A percentile compares a stretch with the other conserved stretches of the same genome.
Evolutionary conservation across 1,140 invertebrate species (phyloP).

Genomic region (Brachionus rubens): DNA sequence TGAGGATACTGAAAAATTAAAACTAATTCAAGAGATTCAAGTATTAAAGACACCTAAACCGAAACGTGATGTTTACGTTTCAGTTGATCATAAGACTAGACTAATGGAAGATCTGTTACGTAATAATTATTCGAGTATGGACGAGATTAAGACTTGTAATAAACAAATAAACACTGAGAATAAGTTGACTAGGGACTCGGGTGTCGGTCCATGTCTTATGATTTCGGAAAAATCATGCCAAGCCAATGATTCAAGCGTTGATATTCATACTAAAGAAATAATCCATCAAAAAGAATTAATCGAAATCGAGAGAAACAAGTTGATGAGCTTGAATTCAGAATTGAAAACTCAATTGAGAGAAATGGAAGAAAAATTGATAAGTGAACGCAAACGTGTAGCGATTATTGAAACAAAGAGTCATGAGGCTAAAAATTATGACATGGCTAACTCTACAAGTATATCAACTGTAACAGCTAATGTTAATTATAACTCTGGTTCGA

Average conservation of each 20-base stretch:
- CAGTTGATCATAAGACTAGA: not conserved
- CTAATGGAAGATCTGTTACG: not conserved
- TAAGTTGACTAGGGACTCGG: not conserved
- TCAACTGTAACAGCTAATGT: constrained; percentile 1
- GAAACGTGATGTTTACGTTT: not conserved
- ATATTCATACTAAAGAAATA: not conserved
- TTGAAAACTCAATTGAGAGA: not conserved
- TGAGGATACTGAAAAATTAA: not conserved
- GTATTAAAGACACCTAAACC: not conserved
- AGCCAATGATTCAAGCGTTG: not conserved
- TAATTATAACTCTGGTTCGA: not conserved
- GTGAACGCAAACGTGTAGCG: not conserved
- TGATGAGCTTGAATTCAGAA: constrained; percentile 6
- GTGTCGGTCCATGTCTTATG: no score
- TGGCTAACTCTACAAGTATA: not conserved
- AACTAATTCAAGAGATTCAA: not conserved
- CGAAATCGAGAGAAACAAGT: not conserved
- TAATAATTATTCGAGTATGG: not conserved
- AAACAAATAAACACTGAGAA: constrained; percentile 4
- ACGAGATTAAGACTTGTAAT: not conserved
- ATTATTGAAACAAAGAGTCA: not conserved
- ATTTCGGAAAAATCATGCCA: not conserved
- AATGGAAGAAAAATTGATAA: constrained; percentile 20
- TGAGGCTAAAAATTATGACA: not conserved
- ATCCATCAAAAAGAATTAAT: not conserved